Conservation (phyloP, 2,113 vertebrate genomes). For the Trichechus manatus region DNA sequence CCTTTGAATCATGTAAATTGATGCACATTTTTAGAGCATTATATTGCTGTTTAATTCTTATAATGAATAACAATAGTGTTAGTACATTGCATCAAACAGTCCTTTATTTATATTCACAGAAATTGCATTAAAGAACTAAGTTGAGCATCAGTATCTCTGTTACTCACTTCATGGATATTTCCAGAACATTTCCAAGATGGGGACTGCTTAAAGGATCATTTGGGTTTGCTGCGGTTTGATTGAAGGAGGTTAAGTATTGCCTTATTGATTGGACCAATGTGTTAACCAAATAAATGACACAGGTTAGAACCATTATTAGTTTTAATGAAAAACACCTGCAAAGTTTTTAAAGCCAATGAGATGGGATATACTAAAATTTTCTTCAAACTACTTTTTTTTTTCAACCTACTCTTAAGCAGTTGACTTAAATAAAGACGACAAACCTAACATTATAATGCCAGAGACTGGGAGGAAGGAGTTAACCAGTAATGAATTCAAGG, state of each 20-base stretch:
- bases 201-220: not conserved
- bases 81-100: not conserved
- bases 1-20: conserved; percentile 50
- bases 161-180: conserved; percentile 23
- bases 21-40: not conserved
- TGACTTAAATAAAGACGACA: conserved; percentile 53
- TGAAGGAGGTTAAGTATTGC: not conserved
- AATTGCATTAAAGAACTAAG: conserved; percentile 1
- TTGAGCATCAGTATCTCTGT: not conserved
- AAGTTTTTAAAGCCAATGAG: conserved; percentile 28
- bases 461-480: conserved; percentile 56
- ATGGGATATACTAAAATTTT: conserved; percentile 23
- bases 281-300: not conserved
- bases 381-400: not conserved
- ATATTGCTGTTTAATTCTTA: conserved; percentile 23
- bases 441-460: conserved; percentile 48
- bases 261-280: not conserved
- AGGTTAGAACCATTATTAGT: not conserved
- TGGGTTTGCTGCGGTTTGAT: not conserved
- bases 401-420: not conserved
- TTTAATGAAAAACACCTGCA: not conserved
- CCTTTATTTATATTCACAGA: conserved; percentile 7
- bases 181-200: conserved; percentile 24
- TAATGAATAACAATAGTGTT: not conserved
- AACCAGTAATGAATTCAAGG: conserved; percentile 54